A percentile compares a stretch with the other conserved stretches of the same genome.
Evolutionary conservation across 2,888 invertebrate species (phyloP).

Genomic region (Pollenia griseotomentosa): DNA sequence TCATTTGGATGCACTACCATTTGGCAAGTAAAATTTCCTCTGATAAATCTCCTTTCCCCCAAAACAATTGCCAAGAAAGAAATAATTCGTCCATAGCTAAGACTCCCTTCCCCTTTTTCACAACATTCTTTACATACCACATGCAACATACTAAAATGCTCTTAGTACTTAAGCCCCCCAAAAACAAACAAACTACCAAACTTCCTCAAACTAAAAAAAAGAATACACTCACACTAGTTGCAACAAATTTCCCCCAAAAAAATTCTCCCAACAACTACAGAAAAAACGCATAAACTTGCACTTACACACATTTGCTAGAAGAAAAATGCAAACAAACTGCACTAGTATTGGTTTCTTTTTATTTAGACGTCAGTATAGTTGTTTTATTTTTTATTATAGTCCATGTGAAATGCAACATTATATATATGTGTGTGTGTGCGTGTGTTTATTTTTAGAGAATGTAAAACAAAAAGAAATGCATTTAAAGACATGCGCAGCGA

Average conservation of each 20-base stretch:
- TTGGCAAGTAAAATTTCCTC: too few relatives aligned
- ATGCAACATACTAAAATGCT: conserved; percentile 66
- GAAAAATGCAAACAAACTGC: conserved; percentile 47
- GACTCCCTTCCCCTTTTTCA: not conserved
- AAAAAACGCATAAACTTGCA: conserved; percentile 46
- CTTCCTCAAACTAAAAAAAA: not conserved
- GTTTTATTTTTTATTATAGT: conserved; percentile 64
- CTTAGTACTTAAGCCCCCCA: conserved; percentile 28
- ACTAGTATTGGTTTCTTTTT: conserved; percentile 72
- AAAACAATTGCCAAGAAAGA: not conserved
- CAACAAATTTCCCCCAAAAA: not conserved
- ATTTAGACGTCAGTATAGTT: conserved; percentile 71
- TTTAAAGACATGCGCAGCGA: conserved; percentile 51
- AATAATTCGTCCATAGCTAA: not conserved
- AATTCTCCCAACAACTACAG: conserved; percentile 1
- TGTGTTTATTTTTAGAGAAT: conserved; percentile 61
- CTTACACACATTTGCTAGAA: not conserved
- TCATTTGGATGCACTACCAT: too few relatives aligned
- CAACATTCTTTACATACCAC: conserved; percentile 36
- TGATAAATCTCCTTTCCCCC: too few relatives aligned
- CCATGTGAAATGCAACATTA: conserved; percentile 18
- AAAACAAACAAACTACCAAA: conserved; percentile 14
- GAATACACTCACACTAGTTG: not conserved
- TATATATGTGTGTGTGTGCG: not conserved
- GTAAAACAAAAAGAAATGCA: conserved; percentile 48